Percentiles rank a stretch among this genome's conserved stretches.
phyloP scores from a whole-genome alignment of 2,113 vertebrate genomes.

The Empidonax traillii region DNA sequence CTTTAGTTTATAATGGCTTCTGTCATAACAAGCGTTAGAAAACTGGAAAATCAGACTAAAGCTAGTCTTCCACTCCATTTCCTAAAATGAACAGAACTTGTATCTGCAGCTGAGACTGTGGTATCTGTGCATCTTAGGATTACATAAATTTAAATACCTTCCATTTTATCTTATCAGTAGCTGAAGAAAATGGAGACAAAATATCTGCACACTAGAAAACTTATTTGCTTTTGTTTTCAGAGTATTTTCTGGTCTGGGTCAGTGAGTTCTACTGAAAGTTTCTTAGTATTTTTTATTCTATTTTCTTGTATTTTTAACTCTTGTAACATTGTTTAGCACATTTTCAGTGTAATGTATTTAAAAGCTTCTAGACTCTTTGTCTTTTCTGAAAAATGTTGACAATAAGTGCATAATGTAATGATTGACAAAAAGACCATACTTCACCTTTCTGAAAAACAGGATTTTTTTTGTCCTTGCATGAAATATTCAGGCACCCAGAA shows the following conservation, averaged over 20 bases:
- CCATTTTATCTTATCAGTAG: background rate
- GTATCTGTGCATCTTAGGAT: background rate
- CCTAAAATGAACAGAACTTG: background rate
- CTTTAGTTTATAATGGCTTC: background rate
- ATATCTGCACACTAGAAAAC: rapidly evolving
- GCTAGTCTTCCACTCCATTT: background rate
- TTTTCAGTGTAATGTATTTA: background rate
- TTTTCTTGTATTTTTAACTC: background rate
- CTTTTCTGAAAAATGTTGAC: background rate
- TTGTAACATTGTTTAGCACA: background rate
- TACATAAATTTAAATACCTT: background rate
- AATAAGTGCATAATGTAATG: background rate
- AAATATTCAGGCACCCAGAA: background rate
- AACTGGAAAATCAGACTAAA: background rate
- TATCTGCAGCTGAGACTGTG: background rate
- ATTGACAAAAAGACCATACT: background rate
- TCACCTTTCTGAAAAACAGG: background rate
- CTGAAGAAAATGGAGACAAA: background rate
- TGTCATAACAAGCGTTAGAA: background rate
- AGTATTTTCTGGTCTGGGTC: background rate
- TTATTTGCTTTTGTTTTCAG: background rate
- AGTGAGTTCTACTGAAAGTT: background rate
- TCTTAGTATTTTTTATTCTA: background rate
- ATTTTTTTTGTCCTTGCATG: background rate
- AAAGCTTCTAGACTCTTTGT: background rate